phyloP scores from a whole-genome alignment of 1,140 invertebrate species.

The Caenorhabditis latens region DNA sequence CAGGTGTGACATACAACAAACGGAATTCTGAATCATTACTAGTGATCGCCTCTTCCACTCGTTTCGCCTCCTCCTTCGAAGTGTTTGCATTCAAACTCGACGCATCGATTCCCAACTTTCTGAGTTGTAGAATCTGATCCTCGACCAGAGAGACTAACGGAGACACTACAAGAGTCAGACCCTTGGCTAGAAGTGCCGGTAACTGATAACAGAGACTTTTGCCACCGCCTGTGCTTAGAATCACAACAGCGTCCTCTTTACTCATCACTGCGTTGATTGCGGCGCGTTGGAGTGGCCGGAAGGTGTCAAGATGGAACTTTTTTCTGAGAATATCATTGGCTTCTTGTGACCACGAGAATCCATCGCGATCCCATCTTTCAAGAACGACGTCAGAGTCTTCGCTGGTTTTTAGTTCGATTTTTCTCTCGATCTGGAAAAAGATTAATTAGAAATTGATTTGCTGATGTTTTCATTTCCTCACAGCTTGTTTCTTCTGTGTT shows the following conservation, averaged over 20 bases:
- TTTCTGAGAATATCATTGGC: conserved; percentile 80
- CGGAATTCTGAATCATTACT: conserved; percentile 79
- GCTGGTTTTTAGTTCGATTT: conserved; percentile 61
- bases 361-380: conserved; percentile 68
- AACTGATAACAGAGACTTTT: conserved; percentile 95
- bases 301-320: conserved; percentile 88
- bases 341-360: conserved; percentile 69
- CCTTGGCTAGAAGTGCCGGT: conserved; percentile 85
- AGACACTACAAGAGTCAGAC: conserved; percentile 89
- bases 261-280: conserved; percentile 92
- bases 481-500: conserved; percentile 37
- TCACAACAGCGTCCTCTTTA: conserved; percentile 78
- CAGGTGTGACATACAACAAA: conserved; percentile 94
- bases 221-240: conserved; percentile 85
- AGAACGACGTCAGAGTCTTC: conserved; percentile 37
- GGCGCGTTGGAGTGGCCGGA: conserved; percentile 91
- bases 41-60: conserved; percentile 77
- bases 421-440: conserved; percentile 59
- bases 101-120: conserved; percentile 83
- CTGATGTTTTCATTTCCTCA: conserved; percentile 72
- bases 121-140: conserved; percentile 87
- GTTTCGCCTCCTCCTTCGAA: conserved; percentile 81
- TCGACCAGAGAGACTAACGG: conserved; percentile 93
- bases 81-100: conserved; percentile 83
- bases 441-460: not conserved